Base-by-base conservation (phyloP, 2,113 vertebrate species). In the Dasyprocta punctata region DNA sequence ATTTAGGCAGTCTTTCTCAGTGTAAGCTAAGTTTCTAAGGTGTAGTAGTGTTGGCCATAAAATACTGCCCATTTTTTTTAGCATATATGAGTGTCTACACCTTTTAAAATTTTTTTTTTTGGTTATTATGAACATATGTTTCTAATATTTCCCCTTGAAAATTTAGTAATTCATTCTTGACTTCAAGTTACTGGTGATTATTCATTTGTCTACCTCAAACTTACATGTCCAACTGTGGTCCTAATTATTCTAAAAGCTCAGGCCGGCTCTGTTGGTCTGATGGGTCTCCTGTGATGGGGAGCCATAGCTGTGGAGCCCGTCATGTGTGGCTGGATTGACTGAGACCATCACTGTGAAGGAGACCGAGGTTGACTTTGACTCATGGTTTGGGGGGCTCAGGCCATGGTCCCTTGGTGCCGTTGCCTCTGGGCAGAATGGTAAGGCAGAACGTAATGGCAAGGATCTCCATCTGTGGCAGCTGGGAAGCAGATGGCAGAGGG, bases 41-140 rank as follows among this genome's bases (percentile, higher is more conserved):
- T 41, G 30, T 56, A 33, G 36, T 38, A 7, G 30, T 30, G 7
- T 87, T 86, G 44, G 12, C 54, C 26, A 0, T 49, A 49, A 67
- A 80, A 84, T 94, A 47, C 44, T 86, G 61, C 2, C 75, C 30
- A 36, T 92, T 94, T 49, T 71, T 33, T 95, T 92, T 13, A 78
- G 77, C 67, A 9, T 73, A 63, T 78, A 38, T 52, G 30, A 56
- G 1, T 61, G 6, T 80, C n/a, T 36, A 92, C 52, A 24, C 4
- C 3, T 63, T 87, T 67, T 94, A 28, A 86, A 84, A 63, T 96
- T 73, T 2, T 71, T 92, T 56, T 73, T 80, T 41, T 73, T n/a
- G 36, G 4, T 90, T 92, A 87, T 81, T 56, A 60, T 19, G 88
- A 44, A 13, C 54, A 12, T 44, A 17, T 73, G 13, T 75, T 81